These are phyloP conservation scores for Macroglossus sobrinus DNA, from an alignment of 2,113 vertebrate genomes.

Conservation along the genomic window DNA sequence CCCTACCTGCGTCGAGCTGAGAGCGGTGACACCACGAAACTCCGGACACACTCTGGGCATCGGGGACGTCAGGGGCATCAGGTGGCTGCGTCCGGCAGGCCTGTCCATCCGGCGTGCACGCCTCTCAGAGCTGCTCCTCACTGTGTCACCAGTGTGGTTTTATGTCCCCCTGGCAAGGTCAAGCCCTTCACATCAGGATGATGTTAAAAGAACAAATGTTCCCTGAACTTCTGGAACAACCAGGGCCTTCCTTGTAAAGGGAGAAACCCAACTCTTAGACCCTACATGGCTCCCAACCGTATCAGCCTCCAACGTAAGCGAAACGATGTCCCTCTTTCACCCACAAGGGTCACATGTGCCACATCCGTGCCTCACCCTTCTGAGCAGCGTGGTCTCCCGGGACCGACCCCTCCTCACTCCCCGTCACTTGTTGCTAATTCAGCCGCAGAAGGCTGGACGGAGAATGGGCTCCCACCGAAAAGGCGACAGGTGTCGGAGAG, in stretches of 20 bases:
- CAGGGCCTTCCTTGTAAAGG: conserved; percentile 30
- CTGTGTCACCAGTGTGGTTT: conserved; percentile 34
- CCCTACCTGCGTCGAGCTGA: no score
- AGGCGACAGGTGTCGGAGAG: conserved; percentile 14
- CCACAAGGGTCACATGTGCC: not conserved
- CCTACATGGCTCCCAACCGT: conserved; percentile 10
- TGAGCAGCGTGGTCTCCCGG: not conserved
- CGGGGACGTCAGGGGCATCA: not conserved
- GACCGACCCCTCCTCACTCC: not conserved
- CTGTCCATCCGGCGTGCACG: conserved; percentile 47
- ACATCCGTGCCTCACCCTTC: not conserved
- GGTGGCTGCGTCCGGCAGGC: not conserved
- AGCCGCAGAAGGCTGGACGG: conserved; percentile 62
- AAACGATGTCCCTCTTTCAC: conserved; percentile 8
- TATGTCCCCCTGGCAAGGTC: conserved; percentile 61
- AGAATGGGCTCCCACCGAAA: conserved; percentile 67
- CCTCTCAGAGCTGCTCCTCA: conserved; percentile 33
- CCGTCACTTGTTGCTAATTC: conserved; percentile 62
- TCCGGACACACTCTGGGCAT: not conserved
- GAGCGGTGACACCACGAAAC: not conserved
- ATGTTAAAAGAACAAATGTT: conserved; percentile 67
- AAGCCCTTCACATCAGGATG: conserved; percentile 76
- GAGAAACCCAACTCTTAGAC: conserved; percentile 44
- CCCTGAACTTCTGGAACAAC: conserved; percentile 58
- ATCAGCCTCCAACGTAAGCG: not conserved